phyloP scores from a whole-genome alignment of 2,888 invertebrate genomes.

The Phyto melanocephala region DNA sequence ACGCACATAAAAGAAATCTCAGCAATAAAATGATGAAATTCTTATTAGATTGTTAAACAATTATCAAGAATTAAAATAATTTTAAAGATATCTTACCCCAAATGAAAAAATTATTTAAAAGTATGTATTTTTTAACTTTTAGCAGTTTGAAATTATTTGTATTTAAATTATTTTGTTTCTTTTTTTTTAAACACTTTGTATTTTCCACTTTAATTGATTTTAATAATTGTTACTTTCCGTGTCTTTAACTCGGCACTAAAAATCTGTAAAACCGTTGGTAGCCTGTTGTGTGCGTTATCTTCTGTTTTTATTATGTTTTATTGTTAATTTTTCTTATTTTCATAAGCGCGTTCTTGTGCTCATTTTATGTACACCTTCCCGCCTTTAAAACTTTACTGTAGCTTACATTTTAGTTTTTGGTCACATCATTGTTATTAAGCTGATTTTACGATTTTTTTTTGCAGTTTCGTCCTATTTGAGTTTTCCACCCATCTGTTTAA shows the following conservation, averaged over 20 bases:
- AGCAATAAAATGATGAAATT: slow-evolving; percentile 36
- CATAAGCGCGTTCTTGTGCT: slow-evolving; percentile 38
- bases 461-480: slow-evolving; percentile 41
- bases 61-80: background rate
- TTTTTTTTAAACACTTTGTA: background rate
- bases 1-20: slow-evolving; percentile 29
- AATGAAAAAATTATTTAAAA: background rate
- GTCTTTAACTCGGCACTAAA: slow-evolving; percentile 35
- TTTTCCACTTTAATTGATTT: background rate
- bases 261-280: slow-evolving; percentile 28
- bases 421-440: slow-evolving; percentile 29
- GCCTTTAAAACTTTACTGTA: slow-evolving; percentile 42
- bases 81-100: slow-evolving; percentile 10
- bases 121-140: background rate
- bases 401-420: slow-evolving; percentile 41
- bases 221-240: slow-evolving; percentile 16
- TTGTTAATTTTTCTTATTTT: background rate
- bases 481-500: slow-evolving; percentile 54
- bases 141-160: background rate
- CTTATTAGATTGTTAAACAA: slow-evolving; percentile 42
- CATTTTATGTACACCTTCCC: slow-evolving; percentile 8
- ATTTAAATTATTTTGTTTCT: background rate
- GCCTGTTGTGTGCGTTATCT: background rate
- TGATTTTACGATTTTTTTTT: slow-evolving; percentile 44
- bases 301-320: background rate